These are phyloP conservation scores for Clavelina lepadiformis DNA, from an alignment of 23 tunicate genomes.

Conservation along the genomic window DNA sequence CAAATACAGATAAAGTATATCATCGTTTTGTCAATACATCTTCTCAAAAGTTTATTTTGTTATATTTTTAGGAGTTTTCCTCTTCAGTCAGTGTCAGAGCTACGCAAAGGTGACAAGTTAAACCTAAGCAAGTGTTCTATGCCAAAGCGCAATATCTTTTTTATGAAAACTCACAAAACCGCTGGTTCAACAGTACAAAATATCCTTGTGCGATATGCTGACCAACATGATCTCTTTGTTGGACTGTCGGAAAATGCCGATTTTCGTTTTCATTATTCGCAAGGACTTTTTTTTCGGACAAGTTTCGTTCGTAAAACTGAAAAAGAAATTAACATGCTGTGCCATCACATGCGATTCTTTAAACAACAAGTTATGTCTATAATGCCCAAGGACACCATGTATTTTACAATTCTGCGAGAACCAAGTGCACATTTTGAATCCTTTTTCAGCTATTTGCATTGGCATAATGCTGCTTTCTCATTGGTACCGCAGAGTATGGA, in stretches of 20 bases:
- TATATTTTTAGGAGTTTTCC: no score
- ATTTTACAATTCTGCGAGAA: slow-evolving; percentile 41
- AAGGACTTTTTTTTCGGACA: slow-evolving; percentile 36
- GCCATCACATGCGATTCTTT: slow-evolving; percentile 60
- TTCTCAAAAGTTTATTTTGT: no score
- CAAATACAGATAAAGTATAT: no score
- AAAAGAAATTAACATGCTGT: slow-evolving; percentile 27
- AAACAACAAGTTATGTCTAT: slow-evolving; percentile 14
- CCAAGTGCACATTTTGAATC: slow-evolving; percentile 41
- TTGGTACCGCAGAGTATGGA: slow-evolving; percentile 19
- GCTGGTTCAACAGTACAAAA: slow-evolving; percentile 83
- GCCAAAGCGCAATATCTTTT: slow-evolving; percentile 50
- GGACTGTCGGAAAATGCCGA: slow-evolving; percentile 41
- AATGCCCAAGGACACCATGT: slow-evolving; percentile 33
- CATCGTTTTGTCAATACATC: no score
- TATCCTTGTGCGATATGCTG: slow-evolving; percentile 57
- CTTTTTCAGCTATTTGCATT: slow-evolving; percentile 38
- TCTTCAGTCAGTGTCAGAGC: no score
- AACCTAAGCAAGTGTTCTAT: no score
- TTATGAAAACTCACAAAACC: slow-evolving; percentile 88
- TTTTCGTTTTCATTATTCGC: slow-evolving; percentile 35
- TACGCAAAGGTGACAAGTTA: no score
- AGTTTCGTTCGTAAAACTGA: slow-evolving; percentile 12
- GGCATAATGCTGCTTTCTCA: slow-evolving; percentile 13
- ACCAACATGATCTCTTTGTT: slow-evolving; percentile 36